A percentile compares a stretch with the other conserved stretches of the same genome.
phyloP scores from a whole-genome alignment of 1,140 invertebrate species.

The Drosophila asahinai region DNA sequence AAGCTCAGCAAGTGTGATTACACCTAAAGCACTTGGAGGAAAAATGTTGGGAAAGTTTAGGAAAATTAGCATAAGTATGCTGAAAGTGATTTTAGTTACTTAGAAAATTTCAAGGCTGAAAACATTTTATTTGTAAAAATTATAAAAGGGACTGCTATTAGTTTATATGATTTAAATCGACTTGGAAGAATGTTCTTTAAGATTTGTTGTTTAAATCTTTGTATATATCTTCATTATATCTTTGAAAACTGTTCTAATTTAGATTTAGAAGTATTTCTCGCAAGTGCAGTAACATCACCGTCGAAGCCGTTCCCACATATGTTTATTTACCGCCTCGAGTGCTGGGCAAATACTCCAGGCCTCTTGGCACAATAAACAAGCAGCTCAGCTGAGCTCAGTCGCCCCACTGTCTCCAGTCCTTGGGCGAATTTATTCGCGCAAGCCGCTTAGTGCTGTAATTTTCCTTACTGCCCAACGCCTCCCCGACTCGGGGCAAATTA shows the following conservation, averaged over 20 bases:
- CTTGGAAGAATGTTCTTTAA: neutral
- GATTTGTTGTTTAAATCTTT: neutral
- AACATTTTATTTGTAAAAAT: too few species aligned
- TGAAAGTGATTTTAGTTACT: too few species aligned
- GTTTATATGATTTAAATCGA: neutral
- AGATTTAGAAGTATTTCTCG: neutral
- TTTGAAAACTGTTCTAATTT: neutral
- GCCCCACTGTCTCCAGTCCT: constrained; percentile 28
- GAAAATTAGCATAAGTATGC: neutral
- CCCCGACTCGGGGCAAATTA: constrained; percentile 66
- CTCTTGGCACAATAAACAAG: constrained; percentile 58
- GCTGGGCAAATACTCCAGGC: constrained; percentile 65
- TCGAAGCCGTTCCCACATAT: constrained; percentile 44
- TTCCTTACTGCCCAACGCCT: constrained; percentile 52
- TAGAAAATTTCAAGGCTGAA: too few species aligned
- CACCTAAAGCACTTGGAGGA: constrained; percentile 17
- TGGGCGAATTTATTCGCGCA: constrained; percentile 50
- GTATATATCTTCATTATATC: neutral
- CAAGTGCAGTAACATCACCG: neutral
- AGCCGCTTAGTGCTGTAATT: constrained; percentile 64
- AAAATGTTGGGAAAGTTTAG: neutral
- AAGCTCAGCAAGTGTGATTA: constrained; percentile 70
- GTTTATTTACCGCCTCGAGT: constrained; percentile 60
- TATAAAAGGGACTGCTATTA: too few species aligned
- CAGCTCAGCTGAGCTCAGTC: constrained; percentile 41